These are phyloP conservation scores for Lutjanus argentimaculatus DNA, from an alignment of 2,797 vertebrate species.

Conservation along the genomic window DNA sequence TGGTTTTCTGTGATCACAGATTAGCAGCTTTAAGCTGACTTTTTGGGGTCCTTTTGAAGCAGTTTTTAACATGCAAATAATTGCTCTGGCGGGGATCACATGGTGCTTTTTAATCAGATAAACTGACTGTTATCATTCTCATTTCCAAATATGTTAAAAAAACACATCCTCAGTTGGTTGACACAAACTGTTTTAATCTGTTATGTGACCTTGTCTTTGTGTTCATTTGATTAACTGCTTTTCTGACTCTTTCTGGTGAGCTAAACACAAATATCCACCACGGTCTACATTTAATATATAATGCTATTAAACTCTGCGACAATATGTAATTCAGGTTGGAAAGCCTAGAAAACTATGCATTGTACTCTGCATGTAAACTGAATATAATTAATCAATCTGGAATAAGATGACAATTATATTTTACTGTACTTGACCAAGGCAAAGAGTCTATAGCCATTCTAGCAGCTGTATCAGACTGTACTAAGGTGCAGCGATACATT, in stretches of 20 bases:
- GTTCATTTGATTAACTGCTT: no score
- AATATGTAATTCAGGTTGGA: background rate
- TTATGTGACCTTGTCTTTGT: no score
- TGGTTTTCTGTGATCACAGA: conserved; percentile 9
- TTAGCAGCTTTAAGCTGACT: conserved; percentile 13
- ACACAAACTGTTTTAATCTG: no score
- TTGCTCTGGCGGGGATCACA: background rate
- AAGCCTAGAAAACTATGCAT: background rate
- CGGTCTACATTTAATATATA: no score
- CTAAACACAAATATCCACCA: no score
- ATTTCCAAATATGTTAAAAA: background rate
- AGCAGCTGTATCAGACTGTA: no score
- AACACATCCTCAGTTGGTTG: background rate
- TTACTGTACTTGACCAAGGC: background rate
- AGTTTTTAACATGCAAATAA: background rate
- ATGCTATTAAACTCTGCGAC: background rate
- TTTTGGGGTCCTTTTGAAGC: conserved; percentile 7
- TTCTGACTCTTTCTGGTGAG: no score
- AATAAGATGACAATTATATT: background rate
- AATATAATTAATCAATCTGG: background rate
- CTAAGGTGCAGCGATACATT: background rate
- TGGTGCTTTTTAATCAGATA: conserved; percentile 2
- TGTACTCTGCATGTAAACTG: no score
- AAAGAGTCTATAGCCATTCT: no score
- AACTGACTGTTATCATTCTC: background rate